Conservation (phyloP, 2,888 invertebrate species). For the Drosophila setosimentum region DNA sequence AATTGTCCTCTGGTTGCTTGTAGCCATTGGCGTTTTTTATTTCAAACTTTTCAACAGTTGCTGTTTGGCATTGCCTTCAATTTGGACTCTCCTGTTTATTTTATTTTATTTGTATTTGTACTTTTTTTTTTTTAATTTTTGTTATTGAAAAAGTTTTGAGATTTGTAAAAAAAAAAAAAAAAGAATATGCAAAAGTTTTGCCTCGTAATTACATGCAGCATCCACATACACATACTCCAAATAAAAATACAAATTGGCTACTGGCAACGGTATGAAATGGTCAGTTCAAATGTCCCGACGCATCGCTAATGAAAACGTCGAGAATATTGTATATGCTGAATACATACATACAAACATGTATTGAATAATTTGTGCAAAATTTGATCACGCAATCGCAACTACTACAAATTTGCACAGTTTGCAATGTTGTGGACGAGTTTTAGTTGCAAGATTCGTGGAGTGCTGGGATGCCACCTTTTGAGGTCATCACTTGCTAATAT, state of each 20-base stretch:
- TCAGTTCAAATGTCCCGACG: constrained; percentile 19
- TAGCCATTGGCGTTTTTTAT: constrained; percentile 70
- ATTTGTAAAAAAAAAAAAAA: constrained; percentile 58
- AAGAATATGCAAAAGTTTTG: constrained; percentile 71
- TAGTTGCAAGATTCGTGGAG: constrained; percentile 19
- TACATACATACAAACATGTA: not conserved
- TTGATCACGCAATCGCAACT: constrained; percentile 27
- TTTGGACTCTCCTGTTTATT: constrained; percentile 16
- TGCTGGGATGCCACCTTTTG: not conserved
- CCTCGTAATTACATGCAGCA: constrained; percentile 75
- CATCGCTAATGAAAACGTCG: constrained; percentile 29
- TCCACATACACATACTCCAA: constrained; percentile 30
- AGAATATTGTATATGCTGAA: constrained; percentile 5
- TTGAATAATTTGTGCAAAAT: constrained; percentile 5
- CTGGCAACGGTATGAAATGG: constrained; percentile 4
- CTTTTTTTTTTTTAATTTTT: constrained; percentile 53
- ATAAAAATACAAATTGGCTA: constrained; percentile 25
- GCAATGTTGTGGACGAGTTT: constrained; percentile 37
- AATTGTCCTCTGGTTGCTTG: constrained; percentile 60
- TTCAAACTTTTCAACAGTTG: constrained; percentile 69
- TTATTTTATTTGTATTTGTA: constrained; percentile 6
- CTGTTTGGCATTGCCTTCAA: constrained; percentile 59
- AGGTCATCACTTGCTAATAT: constrained; percentile 3
- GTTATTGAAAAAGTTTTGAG: constrained; percentile 76
- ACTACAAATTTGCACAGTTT: constrained; percentile 24